A percentile compares a stretch with the other conserved stretches of the same genome.
These are phyloP conservation scores for Meloidogyne chitwoodi DNA, from an alignment of 1,140 invertebrate species.

Conservation along the genomic window DNA sequence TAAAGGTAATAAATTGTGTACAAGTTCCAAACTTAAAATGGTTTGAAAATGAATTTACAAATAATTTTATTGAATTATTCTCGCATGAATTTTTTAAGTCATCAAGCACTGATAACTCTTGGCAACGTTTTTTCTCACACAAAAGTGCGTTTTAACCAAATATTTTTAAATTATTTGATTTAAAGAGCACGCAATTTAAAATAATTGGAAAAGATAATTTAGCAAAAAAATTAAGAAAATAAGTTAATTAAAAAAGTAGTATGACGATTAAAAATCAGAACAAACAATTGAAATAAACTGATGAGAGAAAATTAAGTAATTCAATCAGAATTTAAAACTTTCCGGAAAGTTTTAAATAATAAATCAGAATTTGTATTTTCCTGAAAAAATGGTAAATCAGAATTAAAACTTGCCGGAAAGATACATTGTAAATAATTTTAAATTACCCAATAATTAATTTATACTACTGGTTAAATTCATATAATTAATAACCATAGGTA, in stretches of 20 bases:
- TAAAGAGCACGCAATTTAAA: not conserved
- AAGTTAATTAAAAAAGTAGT: no score
- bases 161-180: not conserved
- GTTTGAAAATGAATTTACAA: not conserved
- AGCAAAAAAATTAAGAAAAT: no score
- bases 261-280: no score
- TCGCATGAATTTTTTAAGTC: not conserved
- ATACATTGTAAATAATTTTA: no score
- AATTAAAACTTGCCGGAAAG: no score
- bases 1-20: not conserved
- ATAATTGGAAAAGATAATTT: not conserved
- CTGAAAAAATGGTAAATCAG: no score
- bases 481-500: no score
- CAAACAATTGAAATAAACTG: no score
- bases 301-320: no score
- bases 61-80: not conserved
- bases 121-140: not conserved
- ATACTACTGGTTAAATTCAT: no score
- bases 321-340: not conserved
- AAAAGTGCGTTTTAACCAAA: not conserved
- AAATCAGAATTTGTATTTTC: not conserved
- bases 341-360: not conserved
- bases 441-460: no score
- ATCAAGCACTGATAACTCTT: not conserved
- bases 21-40: not conserved